Base-by-base conservation (phyloP, 2,113 vertebrate species). In the Macheiramphus alcinus region DNA sequence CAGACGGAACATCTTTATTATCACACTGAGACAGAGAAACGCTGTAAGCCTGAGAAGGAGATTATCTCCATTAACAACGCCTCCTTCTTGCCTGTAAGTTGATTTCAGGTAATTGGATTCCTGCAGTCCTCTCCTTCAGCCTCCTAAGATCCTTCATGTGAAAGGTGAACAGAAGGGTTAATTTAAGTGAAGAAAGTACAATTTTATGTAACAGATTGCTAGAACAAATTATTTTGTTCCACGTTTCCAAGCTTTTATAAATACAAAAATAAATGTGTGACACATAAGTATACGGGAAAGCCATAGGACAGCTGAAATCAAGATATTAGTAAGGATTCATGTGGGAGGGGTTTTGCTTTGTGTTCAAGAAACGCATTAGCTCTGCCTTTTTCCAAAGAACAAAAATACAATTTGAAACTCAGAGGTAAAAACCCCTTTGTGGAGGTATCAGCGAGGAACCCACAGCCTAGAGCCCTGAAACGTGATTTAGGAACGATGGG, bases 91-190 rank as follows among this genome's bases (percentile, higher is more conserved):
- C 59, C 87, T 90, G 2, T 26, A 73, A 94, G 66, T 59, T 92
- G 66, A n/a, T 94, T 72, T 96, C 85, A 93, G 83, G 85, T 93
- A 88, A 93, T 48, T 84, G 71, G 61, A 94, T 91, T 94, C 92
- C 76, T 82, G 36, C 25, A 74, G 79, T 42, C 56, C 23, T 78
- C 43, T 81, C 56, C 74, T 89, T 72, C 68, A 86, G 45, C 65
- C 68, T 79, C 40, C 52, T 4, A 8, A 78, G 32, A 18, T 7
- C 63, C 61, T 61, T 42, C 40, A 79, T 0, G 1, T 18, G 40
- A 22, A 93, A 82, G 86, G 95, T 42, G 63, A 94, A 56, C 48
- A 56, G 74, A 94, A 43, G 45, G 38, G 47, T 74, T 94, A 68
- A 61, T 73, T 75, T 76, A 13, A 73, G 15, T 8, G 25, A 59